These are phyloP conservation scores for Neoascia interrupta DNA, from an alignment of 2,888 invertebrate species.

Conservation along the genomic window DNA sequence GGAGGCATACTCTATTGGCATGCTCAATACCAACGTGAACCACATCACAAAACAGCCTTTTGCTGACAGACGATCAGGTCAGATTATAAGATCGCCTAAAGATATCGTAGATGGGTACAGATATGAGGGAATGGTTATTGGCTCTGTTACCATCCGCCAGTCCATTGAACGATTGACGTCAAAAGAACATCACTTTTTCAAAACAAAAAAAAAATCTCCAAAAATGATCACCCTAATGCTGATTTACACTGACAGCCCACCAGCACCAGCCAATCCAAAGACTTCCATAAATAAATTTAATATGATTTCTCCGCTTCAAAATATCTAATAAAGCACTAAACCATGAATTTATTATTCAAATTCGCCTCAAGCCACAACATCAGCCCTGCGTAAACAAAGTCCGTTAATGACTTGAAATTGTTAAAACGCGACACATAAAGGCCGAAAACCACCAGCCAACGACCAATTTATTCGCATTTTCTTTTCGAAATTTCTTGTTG, in stretches of 20 bases:
- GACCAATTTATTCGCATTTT: slow-evolving; percentile 27
- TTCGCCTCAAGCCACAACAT: slow-evolving; percentile 17
- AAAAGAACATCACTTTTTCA: not conserved
- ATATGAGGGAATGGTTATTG: too few species aligned
- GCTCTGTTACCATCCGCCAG: too few species aligned
- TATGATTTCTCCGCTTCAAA: slow-evolving; percentile 15
- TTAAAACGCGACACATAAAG: slow-evolving; percentile 52
- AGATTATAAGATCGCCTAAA: too few species aligned
- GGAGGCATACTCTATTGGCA: too few species aligned
- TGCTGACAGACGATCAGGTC: too few species aligned
- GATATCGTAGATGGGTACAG: too few species aligned
- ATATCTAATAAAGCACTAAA: slow-evolving; percentile 34
- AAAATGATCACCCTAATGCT: slow-evolving; percentile 9
- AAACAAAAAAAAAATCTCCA: not conserved
- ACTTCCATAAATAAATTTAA: slow-evolving; percentile 22
- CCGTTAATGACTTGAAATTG: slow-evolving; percentile 48
- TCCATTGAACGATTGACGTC: too few species aligned
- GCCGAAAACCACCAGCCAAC: slow-evolving; percentile 16
- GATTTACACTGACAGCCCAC: slow-evolving; percentile 34
- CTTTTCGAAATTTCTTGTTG: slow-evolving; percentile 3
- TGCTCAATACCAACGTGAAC: too few species aligned
- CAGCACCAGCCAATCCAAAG: not conserved
- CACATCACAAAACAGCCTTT: too few species aligned
- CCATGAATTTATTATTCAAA: slow-evolving; percentile 33
- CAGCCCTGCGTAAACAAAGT: slow-evolving; percentile 19